Evolutionary conservation across 2,113 vertebrate genomes (phyloP).

Genomic region (Spilogale gracilis): DNA sequence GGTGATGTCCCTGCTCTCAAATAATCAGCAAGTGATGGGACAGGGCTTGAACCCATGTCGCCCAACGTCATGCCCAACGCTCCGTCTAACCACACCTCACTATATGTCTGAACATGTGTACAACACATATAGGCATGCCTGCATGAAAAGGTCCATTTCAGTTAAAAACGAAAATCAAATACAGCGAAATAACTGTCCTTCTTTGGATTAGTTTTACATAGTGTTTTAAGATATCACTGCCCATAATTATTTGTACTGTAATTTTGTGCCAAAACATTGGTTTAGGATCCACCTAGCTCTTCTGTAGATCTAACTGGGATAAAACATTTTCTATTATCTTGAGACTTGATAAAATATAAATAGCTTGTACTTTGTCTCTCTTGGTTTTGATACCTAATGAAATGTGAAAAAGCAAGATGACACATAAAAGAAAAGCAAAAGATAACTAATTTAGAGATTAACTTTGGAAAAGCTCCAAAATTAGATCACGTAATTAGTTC

Average conservation of each 20-base stretch:
- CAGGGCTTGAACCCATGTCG: not conserved
- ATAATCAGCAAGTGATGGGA: not conserved
- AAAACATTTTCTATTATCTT: constrained; percentile 69
- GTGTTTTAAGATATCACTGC: not conserved
- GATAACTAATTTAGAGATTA: constrained; percentile 78
- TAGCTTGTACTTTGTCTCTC: constrained; percentile 55
- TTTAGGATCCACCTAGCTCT: not conserved
- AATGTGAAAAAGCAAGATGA: constrained; percentile 70
- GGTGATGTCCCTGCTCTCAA: not conserved
- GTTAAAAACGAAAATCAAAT: not conserved
- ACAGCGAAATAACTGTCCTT: not conserved
- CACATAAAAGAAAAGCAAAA: constrained; percentile 69
- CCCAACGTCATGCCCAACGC: accelerated
- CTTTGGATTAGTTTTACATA: not conserved
- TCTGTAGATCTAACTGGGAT: constrained; percentile 27
- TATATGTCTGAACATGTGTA: not conserved
- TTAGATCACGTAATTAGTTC: constrained; percentile 80
- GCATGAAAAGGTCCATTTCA: not conserved
- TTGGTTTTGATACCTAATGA: constrained; percentile 56
- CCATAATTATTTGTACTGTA: not conserved
- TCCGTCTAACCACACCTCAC: not conserved
- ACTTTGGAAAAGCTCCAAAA: constrained; percentile 72
- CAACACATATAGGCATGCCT: accelerated
- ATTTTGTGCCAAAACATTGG: not conserved
- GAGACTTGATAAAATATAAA: constrained; percentile 76